Evolutionary conservation across 1,140 invertebrate species (phyloP), one percentile per base, ranked within the genome.

Genomic region (Sitobion miscanthi): DNA sequence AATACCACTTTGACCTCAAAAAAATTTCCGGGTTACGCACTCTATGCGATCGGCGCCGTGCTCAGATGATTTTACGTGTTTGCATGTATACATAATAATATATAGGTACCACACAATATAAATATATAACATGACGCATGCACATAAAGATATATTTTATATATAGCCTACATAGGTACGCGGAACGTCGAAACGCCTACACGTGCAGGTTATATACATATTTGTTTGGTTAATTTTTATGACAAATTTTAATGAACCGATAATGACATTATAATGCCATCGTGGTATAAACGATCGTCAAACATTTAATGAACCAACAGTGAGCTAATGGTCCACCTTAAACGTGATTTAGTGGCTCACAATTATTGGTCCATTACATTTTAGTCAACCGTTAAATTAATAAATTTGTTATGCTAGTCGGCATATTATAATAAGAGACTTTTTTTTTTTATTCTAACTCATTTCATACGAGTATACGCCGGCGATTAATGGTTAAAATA

Each of bases 21-120:
- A 90, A 93, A 93, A 85, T 38, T 93, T 93, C 82, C 91, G 91
- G 91, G 91, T 93, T 93, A 93, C 82, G 82, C 91, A 86, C 91
- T 93, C 57, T 38, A 89, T 38, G 49, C 87, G 35, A 87, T 45
- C 45, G 21, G 30, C 82, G 45, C 30, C 45, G 45, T 49, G 49
- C n/a, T 89, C 49, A 35, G 87, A 54, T 38, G 88, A 89, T 89
- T 89, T 89, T 54, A 86, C 85, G 38, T 86, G 21, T 86, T 30
- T 47, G 45, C 42, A 30, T 47, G 2, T 11, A 23, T 25, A 85
- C 23, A 25, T 47, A 38, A 35, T 38, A 45, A 47, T 45, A 47
- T 11, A 20, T 82, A 38, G 8, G 21, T 38, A 77, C 62, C 14
- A 20, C 14, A 17, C 23, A 6, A 52, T 77, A 77, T 77, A 77